Evolutionary conservation across 1,140 invertebrate species (phyloP).

Genomic region (Drosophila virilis): DNA sequence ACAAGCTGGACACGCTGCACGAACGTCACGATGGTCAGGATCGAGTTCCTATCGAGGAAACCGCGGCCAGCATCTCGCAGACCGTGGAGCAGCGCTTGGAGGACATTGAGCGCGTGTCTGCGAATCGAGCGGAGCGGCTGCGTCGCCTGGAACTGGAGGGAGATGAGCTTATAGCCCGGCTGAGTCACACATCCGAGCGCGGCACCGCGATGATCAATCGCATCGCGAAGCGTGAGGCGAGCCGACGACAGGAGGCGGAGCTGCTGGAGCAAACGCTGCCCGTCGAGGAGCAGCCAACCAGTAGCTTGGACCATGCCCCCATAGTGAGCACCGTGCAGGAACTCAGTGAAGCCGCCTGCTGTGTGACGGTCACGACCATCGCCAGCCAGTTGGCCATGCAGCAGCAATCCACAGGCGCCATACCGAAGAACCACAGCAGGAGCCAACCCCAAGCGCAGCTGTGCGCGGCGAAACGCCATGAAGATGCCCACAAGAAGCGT

Average conservation of each 20-base stretch:
- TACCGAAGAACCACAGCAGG: constrained; percentile 51
- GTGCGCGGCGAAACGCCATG: constrained; percentile 61
- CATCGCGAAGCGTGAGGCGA: constrained; percentile 71
- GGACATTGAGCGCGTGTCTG: constrained; percentile 85
- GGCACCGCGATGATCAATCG: constrained; percentile 84
- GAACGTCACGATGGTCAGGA: constrained; percentile 47
- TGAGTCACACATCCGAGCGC: constrained; percentile 84
- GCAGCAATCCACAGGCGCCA: constrained; percentile 67
- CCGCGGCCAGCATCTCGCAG: constrained; percentile 44
- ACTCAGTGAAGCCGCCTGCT: constrained; percentile 48
- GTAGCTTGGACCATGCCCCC: constrained; percentile 36
- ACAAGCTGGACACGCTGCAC: constrained; percentile 54
- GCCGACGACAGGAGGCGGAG: constrained; percentile 62
- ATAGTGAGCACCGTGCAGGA: constrained; percentile 57
- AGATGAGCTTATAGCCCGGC: constrained; percentile 87
- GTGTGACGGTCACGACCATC: constrained; percentile 69
- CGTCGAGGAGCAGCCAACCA: constrained; percentile 42
- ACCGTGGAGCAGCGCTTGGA: constrained; percentile 81
- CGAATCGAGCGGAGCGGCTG: constrained; percentile 87
- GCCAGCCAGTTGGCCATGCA: constrained; percentile 62
- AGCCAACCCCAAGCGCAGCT: constrained; percentile 51
- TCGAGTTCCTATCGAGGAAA: neutral
- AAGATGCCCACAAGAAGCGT: constrained; percentile 58
- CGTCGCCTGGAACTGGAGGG: constrained; percentile 89
- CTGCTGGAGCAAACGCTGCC: constrained; percentile 52